These are phyloP conservation scores for Onchidella celtica DNA, from an alignment of 2,888 invertebrate species.

Conservation along the genomic window DNA sequence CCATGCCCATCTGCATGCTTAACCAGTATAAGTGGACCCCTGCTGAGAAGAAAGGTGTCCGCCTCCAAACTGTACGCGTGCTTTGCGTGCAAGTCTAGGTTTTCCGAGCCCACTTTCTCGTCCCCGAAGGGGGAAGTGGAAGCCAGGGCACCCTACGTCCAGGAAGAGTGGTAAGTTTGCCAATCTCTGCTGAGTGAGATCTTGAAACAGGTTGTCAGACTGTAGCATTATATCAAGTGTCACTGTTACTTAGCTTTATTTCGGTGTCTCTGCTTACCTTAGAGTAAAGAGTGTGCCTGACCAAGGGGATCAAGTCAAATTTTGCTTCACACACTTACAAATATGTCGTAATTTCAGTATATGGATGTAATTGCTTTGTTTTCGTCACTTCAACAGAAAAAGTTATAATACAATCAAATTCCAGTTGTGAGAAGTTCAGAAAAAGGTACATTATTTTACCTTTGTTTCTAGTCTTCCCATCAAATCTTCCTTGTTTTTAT, in stretches of 20 bases:
- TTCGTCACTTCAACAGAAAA: too few relatives aligned
- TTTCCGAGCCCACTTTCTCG: constrained; percentile 47
- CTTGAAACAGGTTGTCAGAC: neutral
- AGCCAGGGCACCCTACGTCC: constrained; percentile 7
- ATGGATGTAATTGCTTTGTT: too few relatives aligned
- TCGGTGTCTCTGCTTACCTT: too few relatives aligned
- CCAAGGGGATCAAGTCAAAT: too few relatives aligned
- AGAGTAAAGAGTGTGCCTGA: too few relatives aligned
- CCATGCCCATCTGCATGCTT: constrained; percentile 21
- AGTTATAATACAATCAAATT: too few relatives aligned
- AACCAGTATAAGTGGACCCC: constrained; percentile 46
- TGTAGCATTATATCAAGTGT: neutral
- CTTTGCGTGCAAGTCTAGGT: constrained; percentile 54
- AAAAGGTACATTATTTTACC: too few relatives aligned
- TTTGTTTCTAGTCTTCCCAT: too few relatives aligned
- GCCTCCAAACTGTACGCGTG: constrained; percentile 53
- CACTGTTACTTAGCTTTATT: neutral
- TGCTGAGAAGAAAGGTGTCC: constrained; percentile 36
- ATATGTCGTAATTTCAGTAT: too few relatives aligned
- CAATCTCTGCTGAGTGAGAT: neutral
- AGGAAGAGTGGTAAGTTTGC: constrained; percentile 27
- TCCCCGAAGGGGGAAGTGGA: constrained; percentile 26
- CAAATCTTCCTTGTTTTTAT: too few relatives aligned
- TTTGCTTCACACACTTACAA: too few relatives aligned
- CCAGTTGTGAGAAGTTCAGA: too few relatives aligned